phyloP scores from a whole-genome alignment of 2,113 vertebrate species.

The Equus przewalskii region DNA sequence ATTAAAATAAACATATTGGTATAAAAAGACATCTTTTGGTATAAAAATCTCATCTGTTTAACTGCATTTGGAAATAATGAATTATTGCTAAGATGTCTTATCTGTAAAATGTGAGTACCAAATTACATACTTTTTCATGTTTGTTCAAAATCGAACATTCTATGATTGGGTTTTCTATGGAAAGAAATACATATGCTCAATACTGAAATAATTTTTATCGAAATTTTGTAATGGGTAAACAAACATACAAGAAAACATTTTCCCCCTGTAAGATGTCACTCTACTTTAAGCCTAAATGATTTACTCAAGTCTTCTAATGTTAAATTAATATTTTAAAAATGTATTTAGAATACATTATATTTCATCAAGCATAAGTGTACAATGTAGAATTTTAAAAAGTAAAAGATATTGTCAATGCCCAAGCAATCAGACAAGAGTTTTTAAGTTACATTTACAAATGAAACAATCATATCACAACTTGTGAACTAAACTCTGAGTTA shows the following conservation, averaged over 20 bases:
- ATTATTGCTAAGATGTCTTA: not conserved
- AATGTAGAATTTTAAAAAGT: not conserved
- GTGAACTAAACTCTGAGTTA: not conserved
- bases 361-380: not conserved
- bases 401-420: not conserved
- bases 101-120: not conserved
- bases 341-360: not conserved
- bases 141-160: not conserved
- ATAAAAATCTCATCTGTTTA: not conserved
- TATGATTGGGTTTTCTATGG: not conserved
- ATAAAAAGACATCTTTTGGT: not conserved
- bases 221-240: constrained; percentile 35
- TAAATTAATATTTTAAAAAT: not conserved
- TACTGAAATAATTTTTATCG: not conserved
- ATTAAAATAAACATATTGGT: not conserved
- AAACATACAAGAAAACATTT: not conserved
- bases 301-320: not conserved
- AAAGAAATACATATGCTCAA: not conserved
- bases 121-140: not conserved
- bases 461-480: not conserved
- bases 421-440: not conserved
- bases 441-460: not conserved
- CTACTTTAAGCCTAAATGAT: not conserved
- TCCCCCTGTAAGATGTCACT: not conserved
- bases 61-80: constrained; percentile 10